Base-by-base conservation (phyloP, 2,797 vertebrate species). In the Selene dorsalis region DNA sequence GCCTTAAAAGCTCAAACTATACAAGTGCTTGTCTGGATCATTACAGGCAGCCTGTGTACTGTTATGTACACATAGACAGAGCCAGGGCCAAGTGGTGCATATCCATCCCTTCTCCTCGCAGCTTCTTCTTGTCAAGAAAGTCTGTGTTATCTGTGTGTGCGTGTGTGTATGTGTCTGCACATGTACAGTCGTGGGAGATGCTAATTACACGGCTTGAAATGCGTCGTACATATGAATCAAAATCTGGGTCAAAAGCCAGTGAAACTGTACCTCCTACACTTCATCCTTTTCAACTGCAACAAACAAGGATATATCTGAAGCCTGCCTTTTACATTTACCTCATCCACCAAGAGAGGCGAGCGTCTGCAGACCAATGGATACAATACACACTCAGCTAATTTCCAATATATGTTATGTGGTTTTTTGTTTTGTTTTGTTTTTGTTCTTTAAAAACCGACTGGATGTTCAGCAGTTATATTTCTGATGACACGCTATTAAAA, bases 21-120 rank as follows among this genome's bases (percentile, higher is more conserved):
- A 84, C 65, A 75, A 82, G 81, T 73, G 56, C 76, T 77, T 39
- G 73, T 65, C 79, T 78, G 45, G 68, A 86, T 85, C 79, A 87
- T 89, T 89, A 86, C 65, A 73, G 80, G 64, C 77, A 65, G 62
- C 60, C 59, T 74, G 60, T 67, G 60, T 69, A 26, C 57, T 32
- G 43, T 47, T 77, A 12, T 69, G 55, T 47, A 77, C 62, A 65
- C 72, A 72, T 22, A 71, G 28, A 69, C 35, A 63, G 2, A 79
- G 39, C 20, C 38, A n/a, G 61, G 75, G 73, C 80, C 47, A 62
- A 65, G 71, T 73, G 43, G 77, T 73, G 66, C 39, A 52, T 9
- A 68, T 77, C 45, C 67, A 68, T 78, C 52, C 45, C n/a, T 57
- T 55, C 64, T 65, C 26, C 62, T 0, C 10, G 64, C 56, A 73